These are phyloP conservation scores for Apteryx owenii DNA, from an alignment of 2,113 vertebrate genomes.

Conservation along the genomic window DNA sequence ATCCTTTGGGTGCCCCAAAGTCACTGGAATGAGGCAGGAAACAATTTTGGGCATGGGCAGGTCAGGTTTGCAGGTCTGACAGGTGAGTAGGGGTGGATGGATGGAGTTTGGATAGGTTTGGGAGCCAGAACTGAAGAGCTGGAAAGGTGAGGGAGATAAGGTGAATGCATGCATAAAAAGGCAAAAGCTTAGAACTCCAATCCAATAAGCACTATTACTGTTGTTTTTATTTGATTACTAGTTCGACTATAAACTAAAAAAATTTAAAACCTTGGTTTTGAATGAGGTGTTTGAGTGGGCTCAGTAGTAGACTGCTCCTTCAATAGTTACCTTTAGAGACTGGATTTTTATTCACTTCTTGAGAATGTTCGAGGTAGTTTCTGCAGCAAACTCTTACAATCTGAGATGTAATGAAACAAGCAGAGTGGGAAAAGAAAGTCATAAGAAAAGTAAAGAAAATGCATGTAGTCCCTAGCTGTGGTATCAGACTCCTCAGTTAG, in stretches of 20 bases:
- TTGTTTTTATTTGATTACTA: neutral
- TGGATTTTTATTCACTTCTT: neutral
- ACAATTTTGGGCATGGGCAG: neutral
- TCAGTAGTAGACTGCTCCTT: neutral
- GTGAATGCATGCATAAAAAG: neutral
- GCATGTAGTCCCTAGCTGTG: neutral
- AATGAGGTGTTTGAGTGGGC: neutral
- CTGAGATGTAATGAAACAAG: neutral
- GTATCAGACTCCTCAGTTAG: neutral
- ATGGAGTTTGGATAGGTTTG: neutral
- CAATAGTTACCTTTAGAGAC: neutral
- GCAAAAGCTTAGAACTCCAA: neutral
- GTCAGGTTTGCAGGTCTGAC: neutral
- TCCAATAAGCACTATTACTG: neutral
- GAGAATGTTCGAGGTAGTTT: neutral
- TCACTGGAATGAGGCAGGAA: neutral
- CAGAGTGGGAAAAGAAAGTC: neutral
- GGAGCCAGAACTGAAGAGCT: neutral
- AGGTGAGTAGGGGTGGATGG: neutral
- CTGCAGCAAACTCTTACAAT: neutral
- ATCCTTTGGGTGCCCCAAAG: neutral
- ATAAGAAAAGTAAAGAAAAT: neutral
- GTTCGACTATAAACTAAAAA: neutral
- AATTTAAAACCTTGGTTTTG: neutral
- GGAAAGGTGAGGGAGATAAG: neutral